A percentile compares a stretch with the other conserved stretches of the same genome.
Conservation (phyloP, 1,140 invertebrate genomes). For the Dufourea novaeangliae region DNA sequence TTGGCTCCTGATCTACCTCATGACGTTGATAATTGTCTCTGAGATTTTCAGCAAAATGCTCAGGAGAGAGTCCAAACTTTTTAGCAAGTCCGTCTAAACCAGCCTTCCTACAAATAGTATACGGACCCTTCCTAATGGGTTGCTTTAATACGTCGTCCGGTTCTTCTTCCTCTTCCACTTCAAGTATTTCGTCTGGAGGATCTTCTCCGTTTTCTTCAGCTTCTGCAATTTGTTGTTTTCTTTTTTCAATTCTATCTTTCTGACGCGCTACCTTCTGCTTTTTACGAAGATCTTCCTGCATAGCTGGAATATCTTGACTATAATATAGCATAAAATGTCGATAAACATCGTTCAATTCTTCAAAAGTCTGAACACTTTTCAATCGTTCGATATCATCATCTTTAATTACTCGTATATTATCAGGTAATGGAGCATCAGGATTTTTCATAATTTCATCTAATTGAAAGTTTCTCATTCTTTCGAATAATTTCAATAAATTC, state of each 20-base stretch:
- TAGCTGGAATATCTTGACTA: slow-evolving; percentile 90
- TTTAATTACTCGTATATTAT: slow-evolving; percentile 90
- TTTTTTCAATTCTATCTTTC: slow-evolving; percentile 76
- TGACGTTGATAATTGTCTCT: slow-evolving; percentile 98
- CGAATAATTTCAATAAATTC: slow-evolving; percentile 91
- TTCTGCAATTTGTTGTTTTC: slow-evolving; percentile 79
- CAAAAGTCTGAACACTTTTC: slow-evolving; percentile 91
- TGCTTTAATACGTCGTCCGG: slow-evolving; percentile 88
- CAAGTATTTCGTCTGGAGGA: slow-evolving; percentile 80
- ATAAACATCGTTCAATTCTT: slow-evolving; percentile 96
- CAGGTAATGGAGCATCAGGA: slow-evolving; percentile 91
- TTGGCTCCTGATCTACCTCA: slow-evolving; percentile 95
- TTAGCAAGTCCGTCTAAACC: slow-evolving; percentile 93
- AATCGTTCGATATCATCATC: slow-evolving; percentile 94
- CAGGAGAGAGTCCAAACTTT: slow-evolving; percentile 96
- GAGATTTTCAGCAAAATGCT: slow-evolving; percentile 98
- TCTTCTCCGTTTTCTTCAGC: slow-evolving; percentile 85
- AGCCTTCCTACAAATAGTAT: slow-evolving; percentile 92
- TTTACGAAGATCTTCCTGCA: slow-evolving; percentile 88
- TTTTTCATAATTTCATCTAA: slow-evolving; percentile 92
- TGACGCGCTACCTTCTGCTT: slow-evolving; percentile 84
- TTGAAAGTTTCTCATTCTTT: slow-evolving; percentile 97
- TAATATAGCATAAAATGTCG: slow-evolving; percentile 97
- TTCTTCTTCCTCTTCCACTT: slow-evolving; percentile 83
- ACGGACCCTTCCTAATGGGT: slow-evolving; percentile 92